phyloP scores from a whole-genome alignment of 2,888 invertebrate species.

The Pristionchus fissidentatus region DNA sequence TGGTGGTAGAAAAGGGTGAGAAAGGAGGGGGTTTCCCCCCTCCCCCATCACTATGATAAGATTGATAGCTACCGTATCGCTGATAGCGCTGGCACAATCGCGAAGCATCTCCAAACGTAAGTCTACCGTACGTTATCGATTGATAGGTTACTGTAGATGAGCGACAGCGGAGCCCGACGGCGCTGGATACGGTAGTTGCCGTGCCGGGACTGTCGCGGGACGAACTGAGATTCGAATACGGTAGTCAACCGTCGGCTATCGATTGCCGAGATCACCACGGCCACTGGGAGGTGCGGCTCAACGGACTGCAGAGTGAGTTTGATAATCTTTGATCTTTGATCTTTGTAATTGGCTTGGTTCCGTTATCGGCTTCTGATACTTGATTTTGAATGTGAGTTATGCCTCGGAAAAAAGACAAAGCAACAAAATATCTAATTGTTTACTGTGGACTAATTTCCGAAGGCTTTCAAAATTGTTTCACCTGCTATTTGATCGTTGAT shows the following conservation, averaged over 20 bases:
- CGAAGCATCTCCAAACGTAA: neutral
- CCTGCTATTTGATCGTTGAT: neutral
- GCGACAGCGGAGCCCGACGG: slow-evolving; percentile 37
- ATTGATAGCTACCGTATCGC: neutral
- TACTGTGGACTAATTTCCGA: too few relatives aligned
- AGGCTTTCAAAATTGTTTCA: neutral
- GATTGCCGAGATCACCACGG: neutral
- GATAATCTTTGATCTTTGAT: neutral
- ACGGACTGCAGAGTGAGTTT: slow-evolving; percentile 21
- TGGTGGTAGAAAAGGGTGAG: slow-evolving; percentile 9
- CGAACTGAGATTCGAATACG: neutral
- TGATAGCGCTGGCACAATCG: neutral
- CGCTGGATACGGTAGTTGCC: slow-evolving; percentile 25
- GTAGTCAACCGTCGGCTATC: neutral
- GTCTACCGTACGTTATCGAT: slow-evolving; percentile 10
- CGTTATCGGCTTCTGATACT: neutral
- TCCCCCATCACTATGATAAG: neutral
- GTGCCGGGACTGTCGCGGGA: neutral
- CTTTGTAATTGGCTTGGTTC: neutral
- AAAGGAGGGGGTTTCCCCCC: neutral
- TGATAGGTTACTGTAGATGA: slow-evolving; percentile 22
- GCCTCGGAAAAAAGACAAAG: neutral
- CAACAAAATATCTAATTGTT: neutral
- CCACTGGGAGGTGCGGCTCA: slow-evolving; percentile 11
- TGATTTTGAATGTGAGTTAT: neutral